Base-by-base conservation (phyloP, 1,140 invertebrate species). In the Penaeus chinensis region DNA sequence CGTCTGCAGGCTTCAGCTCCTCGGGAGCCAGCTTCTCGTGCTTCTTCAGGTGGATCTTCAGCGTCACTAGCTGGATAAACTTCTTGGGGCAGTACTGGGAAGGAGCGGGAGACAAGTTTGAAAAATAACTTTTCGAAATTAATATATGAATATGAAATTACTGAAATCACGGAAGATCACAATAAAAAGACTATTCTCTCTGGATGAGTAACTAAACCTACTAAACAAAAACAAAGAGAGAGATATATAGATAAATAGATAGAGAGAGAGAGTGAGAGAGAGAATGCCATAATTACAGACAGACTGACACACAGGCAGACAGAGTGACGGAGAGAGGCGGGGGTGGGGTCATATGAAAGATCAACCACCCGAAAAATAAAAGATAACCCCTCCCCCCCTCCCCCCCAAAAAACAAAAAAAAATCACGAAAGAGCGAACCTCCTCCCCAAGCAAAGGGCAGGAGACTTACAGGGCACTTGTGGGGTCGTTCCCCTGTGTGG, bases 401-500 rank as follows among this genome's bases (percentile, higher is more conserved):
- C 32, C 8, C 27, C 22, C 32, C 2, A 32, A 76, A 42, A 42
- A 42, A 42, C 7, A 42, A 0, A 42, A 0, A 42, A 42, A 1
- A 1, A 2, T 42, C 4, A 8, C 37, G 7, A 5, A 42, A 42
- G n/a, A n/a, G n/a, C 19, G 27, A 42, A 20, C 24, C 24, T 42
- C 10, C 20, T 2, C 24, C 20, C 20, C 19, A 32, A 42, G 20
- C 42, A 16, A 42, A 77, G 19, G 2, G 16, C 54, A 74, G 2
- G 81, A 37, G 61, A 87, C 84, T 89, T 8, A 90, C 89, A 20
- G 76, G 76, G 63, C 89, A 90, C 37, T 85, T 84, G 77, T 90
- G 89, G 2, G 89, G 89, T 37, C 86, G 84, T 60, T 90, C 89
- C 24, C 86, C 86, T 7, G 89, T 87, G 89, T 93, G 93, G 62